Base-by-base conservation (phyloP, 1,140 invertebrate genomes). In the Heliconius eleuchia region DNA sequence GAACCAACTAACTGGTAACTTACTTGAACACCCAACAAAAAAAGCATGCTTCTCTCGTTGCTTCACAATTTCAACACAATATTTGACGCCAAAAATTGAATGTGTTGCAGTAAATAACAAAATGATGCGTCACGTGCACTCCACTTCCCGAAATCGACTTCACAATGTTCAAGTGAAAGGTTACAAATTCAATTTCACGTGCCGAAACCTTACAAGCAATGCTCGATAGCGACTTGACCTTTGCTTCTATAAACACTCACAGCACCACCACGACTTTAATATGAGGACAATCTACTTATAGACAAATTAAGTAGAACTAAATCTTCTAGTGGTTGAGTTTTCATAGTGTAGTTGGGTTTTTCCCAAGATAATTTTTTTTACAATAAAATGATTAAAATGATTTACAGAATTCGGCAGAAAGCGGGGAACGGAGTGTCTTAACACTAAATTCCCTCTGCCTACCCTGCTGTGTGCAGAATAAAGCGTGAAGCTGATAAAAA, bases 141-240 rank as follows among this genome's bases (percentile, higher is more conserved):
- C 13, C 27, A 30, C 23, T 66, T 66, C 60, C 60, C 27, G 3
- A 66, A 66, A 66, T 30, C 27, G 60, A 66, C 60, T 66, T 66
- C 60, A 16, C 27, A 27, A 66, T 19, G 9, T 60, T 16, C 27
- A 0, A 66, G 60, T 66, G 60, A 79, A 71, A 74, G 77, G 73
- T 79, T 70, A 75, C 66, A 75, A 71, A 79, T 74, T 55, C 73
- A 75, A 79, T 75, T 79, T 79, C 77, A 60, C 73, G 73, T 66
- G 73, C 39, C 55, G 73, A 70, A 79, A 74, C 72, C 77, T 79
- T 37, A 74, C 13, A 42, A 75, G 73, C 16, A 71, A 66, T 11
- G 66, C 60, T 74, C 75, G 34, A 73, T 52, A 74, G 71, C 73
- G 39, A 27, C 60, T 60, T 66, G 73, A 79, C 73, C 73, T 79